phyloP scores from a whole-genome alignment of 2,113 vertebrate genomes.

The Caracal caracal region DNA sequence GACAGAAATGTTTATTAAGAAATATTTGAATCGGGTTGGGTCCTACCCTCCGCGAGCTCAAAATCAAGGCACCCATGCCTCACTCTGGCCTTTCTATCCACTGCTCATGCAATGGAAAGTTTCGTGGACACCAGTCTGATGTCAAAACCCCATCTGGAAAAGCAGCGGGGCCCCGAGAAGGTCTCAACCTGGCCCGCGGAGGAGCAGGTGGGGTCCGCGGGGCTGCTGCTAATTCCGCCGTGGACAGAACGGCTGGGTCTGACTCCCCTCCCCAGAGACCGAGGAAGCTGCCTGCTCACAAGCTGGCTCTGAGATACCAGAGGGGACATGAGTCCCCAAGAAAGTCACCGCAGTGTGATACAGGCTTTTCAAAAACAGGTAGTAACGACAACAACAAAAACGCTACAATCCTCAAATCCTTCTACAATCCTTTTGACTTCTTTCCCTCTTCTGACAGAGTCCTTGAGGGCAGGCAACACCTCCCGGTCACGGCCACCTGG shows the following conservation, averaged over 20 bases:
- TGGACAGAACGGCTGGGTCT: accelerated
- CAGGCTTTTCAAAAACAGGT: not conserved
- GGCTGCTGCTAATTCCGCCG: not conserved
- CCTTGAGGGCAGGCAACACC: not conserved
- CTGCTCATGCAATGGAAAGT: not conserved
- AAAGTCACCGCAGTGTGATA: not conserved
- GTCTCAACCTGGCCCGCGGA: not conserved
- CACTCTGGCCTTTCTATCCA: not conserved
- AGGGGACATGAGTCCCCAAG: not conserved
- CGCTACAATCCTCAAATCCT: not conserved
- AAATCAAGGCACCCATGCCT: accelerated
- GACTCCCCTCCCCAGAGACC: not conserved
- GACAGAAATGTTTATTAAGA: not conserved
- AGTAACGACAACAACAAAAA: not conserved
- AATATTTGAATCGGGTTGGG: not conserved
- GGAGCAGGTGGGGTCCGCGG: not conserved
- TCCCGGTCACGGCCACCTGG: not conserved
- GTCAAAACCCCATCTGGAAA: not conserved
- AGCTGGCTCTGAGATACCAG: not conserved
- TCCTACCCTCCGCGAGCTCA: not conserved
- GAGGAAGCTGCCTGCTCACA: not conserved
- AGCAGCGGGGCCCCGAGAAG: not conserved
- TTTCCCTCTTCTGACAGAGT: not conserved
- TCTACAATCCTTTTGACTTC: not conserved
- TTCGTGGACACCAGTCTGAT: not conserved